A percentile compares a stretch with the other conserved stretches of the same genome.
phyloP scores from a whole-genome alignment of 1,140 invertebrate species.

The Spodoptera litura region DNA sequence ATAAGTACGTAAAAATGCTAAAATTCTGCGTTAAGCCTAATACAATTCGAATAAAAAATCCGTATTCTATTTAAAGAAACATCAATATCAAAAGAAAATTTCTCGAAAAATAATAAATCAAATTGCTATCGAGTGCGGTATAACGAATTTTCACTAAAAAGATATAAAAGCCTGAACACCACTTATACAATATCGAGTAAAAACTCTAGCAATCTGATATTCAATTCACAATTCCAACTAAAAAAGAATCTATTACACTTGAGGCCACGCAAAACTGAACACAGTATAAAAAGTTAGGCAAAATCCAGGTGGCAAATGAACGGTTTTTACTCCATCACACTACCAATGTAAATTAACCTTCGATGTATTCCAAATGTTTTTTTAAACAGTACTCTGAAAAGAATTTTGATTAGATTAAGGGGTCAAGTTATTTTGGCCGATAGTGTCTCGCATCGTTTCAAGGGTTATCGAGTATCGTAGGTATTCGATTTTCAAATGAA shows the following conservation, averaged over 20 bases:
- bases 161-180: not conserved
- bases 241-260: constrained; percentile 60
- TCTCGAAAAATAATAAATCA: not conserved
- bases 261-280: constrained; percentile 52
- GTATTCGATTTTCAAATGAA: constrained; percentile 49
- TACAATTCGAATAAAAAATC: too few relatives aligned
- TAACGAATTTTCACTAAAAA: constrained; percentile 4
- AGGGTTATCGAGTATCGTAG: constrained; percentile 45
- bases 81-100: too few relatives aligned
- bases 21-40: too few relatives aligned
- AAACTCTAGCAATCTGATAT: constrained; percentile 40
- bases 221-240: constrained; percentile 34
- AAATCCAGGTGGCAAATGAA: constrained; percentile 60
- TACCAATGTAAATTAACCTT: constrained; percentile 48
- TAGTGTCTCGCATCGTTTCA: constrained; percentile 47
- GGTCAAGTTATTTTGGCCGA: constrained; percentile 44
- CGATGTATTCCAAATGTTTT: constrained; percentile 10
- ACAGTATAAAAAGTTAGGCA: constrained; percentile 51
- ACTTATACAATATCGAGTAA: constrained; percentile 16
- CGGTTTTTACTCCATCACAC: constrained; percentile 54
- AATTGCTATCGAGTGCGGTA: not conserved
- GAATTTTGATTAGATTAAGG: constrained; percentile 41
- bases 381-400: not conserved
- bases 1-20: too few relatives aligned
- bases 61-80: too few relatives aligned